Percentiles rank a stretch among this genome's conserved stretches.
Conservation (phyloP, 2,113 vertebrate genomes). For the Brachionichthys hirsutus region DNA sequence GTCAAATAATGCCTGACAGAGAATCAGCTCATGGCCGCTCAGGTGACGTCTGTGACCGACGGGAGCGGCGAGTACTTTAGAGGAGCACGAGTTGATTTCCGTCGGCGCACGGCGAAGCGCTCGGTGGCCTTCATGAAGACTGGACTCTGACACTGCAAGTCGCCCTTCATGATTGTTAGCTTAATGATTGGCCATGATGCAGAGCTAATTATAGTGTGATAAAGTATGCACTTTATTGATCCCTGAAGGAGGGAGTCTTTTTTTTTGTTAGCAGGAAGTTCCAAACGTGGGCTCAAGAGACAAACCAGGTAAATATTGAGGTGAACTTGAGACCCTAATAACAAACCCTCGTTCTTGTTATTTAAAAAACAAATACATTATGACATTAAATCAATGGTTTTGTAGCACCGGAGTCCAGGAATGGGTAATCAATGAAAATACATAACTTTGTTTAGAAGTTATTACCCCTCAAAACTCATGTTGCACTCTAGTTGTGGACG, state of each 20-base stretch:
- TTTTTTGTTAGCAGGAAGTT: no score
- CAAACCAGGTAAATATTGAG: no score
- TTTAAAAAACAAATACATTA: no score
- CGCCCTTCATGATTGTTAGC: not conserved
- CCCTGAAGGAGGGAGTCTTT: constrained; percentile 20
- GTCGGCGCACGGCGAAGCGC: not conserved
- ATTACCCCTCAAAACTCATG: no score
- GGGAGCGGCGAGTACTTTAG: not conserved
- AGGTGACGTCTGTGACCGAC: constrained; percentile 21
- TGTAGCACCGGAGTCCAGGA: no score
- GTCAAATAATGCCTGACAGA: constrained; percentile 57
- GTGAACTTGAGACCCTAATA: no score
- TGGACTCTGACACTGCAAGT: not conserved
- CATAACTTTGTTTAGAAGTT: no score
- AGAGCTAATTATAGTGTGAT: constrained; percentile 2
- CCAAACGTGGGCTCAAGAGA: no score
- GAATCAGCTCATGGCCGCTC: constrained; percentile 27
- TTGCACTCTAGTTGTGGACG: no score
- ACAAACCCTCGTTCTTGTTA: no score
- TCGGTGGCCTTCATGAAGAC: constrained; percentile 16
- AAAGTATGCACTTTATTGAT: constrained; percentile 14
- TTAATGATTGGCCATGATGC: constrained; percentile 11
- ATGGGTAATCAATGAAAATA: no score
- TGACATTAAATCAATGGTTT: no score
- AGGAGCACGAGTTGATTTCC: constrained; percentile 4